Conservation (phyloP, 1,140 invertebrate species). For the Arion vulgaris region DNA sequence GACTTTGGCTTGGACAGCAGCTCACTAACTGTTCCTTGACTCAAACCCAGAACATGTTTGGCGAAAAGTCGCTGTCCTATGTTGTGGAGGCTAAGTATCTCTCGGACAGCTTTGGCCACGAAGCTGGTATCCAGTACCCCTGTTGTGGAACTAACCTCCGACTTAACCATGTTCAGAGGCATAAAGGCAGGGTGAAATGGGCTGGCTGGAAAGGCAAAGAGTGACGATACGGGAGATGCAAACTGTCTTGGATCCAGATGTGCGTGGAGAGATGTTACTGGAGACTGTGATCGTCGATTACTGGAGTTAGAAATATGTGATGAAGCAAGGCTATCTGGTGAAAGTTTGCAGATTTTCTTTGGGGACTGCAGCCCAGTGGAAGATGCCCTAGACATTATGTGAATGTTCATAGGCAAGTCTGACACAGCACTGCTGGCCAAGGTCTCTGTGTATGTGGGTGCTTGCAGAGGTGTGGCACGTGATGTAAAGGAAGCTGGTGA, state of each 20-base stretch:
- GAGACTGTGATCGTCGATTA: conserved; percentile 71
- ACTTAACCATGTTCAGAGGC: conserved; percentile 49
- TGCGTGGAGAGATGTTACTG: conserved; percentile 70
- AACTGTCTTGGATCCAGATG: conserved; percentile 69
- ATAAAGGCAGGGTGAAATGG: conserved; percentile 46
- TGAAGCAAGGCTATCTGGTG: neutral
- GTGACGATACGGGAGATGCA: conserved; percentile 61
- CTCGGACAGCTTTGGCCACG: conserved; percentile 92
- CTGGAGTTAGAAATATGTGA: too few relatives aligned
- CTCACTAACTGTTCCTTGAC: conserved; percentile 97
- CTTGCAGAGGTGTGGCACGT: neutral
- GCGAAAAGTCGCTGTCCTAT: conserved; percentile 99
- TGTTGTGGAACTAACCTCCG: conserved; percentile 51
- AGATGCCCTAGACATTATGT: conserved; percentile 28
- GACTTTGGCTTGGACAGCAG: conserved; percentile 98
- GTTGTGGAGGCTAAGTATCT: conserved; percentile 96
- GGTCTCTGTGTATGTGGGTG: neutral
- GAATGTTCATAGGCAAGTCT: neutral
- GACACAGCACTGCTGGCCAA: neutral
- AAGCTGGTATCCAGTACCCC: conserved; percentile 83
- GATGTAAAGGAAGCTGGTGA: conserved; percentile 36
- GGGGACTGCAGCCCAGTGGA: conserved; percentile 29
- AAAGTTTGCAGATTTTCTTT: conserved; percentile 21
- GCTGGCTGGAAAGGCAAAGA: conserved; percentile 41
- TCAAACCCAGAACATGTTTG: conserved; percentile 97